Conservation (phyloP, 2,113 vertebrate species). For the Phylloscopus trochiloides region DNA sequence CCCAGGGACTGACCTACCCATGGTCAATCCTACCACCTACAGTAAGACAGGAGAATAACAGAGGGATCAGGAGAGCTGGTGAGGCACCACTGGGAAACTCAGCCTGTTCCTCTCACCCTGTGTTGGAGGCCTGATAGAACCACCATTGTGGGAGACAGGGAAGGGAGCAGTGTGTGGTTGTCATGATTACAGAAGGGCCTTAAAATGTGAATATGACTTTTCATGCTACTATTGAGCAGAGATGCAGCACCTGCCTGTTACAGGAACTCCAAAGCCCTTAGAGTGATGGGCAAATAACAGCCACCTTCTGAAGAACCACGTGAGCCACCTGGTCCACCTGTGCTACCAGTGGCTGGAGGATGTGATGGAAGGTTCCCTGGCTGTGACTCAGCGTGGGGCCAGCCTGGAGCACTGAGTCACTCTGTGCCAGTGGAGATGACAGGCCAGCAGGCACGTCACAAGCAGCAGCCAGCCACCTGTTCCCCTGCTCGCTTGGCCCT, state of each 20-base stretch:
- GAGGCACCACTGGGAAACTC: background rate
- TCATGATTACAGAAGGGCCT: background rate
- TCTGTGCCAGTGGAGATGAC: background rate
- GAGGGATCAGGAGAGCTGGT: background rate
- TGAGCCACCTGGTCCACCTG: accelerated
- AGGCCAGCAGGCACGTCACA: background rate
- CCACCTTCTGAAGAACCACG: accelerated
- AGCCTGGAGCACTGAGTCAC: background rate
- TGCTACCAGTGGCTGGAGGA: background rate
- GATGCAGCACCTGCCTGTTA: background rate
- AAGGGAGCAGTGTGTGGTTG: background rate
- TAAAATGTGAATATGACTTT: background rate
- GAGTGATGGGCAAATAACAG: background rate
- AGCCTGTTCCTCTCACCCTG: background rate
- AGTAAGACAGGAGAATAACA: background rate
- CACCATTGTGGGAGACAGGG: background rate
- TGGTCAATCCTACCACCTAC: background rate
- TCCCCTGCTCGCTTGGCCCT: accelerated
- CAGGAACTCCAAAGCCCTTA: background rate
- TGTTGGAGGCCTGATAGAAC: background rate
- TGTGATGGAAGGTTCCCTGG: background rate
- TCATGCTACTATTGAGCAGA: background rate
- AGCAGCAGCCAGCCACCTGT: accelerated
- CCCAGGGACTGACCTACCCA: background rate
- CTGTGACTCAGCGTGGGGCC: background rate